phyloP scores from a whole-genome alignment of 2,797 vertebrate genomes.

The Girardinus metallicus region DNA sequence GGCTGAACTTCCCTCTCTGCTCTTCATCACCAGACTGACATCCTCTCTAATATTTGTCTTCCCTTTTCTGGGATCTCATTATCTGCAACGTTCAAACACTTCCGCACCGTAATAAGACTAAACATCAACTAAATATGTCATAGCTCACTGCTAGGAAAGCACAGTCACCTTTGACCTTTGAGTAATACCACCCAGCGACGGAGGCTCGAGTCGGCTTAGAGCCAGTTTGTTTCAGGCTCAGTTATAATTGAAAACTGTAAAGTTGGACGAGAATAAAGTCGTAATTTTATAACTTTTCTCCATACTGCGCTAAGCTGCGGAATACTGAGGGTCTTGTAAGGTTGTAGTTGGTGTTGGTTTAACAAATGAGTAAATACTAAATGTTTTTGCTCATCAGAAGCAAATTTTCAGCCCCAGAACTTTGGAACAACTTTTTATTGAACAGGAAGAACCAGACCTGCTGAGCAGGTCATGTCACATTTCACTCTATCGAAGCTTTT shows the following conservation, averaged over 20 bases:
- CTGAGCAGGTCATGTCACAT: no score
- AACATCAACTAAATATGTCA: not conserved
- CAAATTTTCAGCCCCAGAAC: no score
- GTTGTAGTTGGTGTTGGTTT: no score
- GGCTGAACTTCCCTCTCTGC: conserved; percentile 24
- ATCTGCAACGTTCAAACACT: not conserved
- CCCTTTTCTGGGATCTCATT: not conserved
- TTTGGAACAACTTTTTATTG: no score
- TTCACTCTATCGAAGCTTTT: no score
- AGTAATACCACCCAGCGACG: not conserved
- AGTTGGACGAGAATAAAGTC: no score
- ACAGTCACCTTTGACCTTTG: not conserved
- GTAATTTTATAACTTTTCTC: no score
- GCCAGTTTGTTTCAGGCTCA: not conserved
- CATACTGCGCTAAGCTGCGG: no score
- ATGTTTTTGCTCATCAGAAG: no score
- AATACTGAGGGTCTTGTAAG: no score
- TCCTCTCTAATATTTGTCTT: not conserved
- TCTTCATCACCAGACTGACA: not conserved
- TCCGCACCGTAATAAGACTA: not conserved
- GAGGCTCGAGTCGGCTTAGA: not conserved
- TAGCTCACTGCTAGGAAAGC: not conserved
- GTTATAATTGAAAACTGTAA: not conserved
- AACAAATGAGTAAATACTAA: no score
- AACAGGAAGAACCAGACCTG: no score